Percentiles rank a stretch among this genome's conserved stretches.
Evolutionary conservation across 2,797 vertebrate genomes (phyloP).

Genomic region (Parambassis ranga): DNA sequence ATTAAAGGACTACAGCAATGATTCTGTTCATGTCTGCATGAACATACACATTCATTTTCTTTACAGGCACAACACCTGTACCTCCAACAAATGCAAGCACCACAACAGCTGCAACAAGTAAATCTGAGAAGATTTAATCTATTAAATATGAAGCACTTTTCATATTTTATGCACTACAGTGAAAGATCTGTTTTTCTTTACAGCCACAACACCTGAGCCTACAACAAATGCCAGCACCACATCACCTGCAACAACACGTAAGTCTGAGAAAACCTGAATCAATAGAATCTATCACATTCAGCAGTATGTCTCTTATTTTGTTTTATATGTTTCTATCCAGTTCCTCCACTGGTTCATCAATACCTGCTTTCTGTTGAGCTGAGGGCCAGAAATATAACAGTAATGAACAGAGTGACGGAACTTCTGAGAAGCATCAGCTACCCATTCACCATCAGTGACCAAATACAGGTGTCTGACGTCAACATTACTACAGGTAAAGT

Average conservation of each 20-base stretch:
- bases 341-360: constrained; percentile 5
- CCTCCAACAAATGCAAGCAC: background rate
- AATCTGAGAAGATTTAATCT: too few relatives aligned
- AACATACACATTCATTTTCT: too few relatives aligned
- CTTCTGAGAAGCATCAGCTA: constrained; percentile 16
- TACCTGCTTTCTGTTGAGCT: constrained; percentile 39
- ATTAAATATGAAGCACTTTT: too few relatives aligned
- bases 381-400: constrained; percentile 7
- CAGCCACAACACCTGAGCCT: too few relatives aligned
- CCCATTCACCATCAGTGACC: constrained; percentile 15
- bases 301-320: background rate
- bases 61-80: background rate
- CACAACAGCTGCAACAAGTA: background rate
- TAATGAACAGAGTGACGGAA: constrained; percentile 20
- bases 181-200: too few relatives aligned
- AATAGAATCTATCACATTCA: too few relatives aligned
- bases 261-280: too few relatives aligned
- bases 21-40: too few relatives aligned
- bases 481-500: constrained; percentile 42
- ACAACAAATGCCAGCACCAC: too few relatives aligned
- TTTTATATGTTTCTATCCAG: background rate
- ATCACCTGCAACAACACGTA: too few relatives aligned
- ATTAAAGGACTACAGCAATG: too few relatives aligned
- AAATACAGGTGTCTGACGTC: constrained; percentile 4
- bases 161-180: too few relatives aligned